Conservation (phyloP, 2,113 vertebrate genomes). For the Pangasianodon hypophthalmus region DNA sequence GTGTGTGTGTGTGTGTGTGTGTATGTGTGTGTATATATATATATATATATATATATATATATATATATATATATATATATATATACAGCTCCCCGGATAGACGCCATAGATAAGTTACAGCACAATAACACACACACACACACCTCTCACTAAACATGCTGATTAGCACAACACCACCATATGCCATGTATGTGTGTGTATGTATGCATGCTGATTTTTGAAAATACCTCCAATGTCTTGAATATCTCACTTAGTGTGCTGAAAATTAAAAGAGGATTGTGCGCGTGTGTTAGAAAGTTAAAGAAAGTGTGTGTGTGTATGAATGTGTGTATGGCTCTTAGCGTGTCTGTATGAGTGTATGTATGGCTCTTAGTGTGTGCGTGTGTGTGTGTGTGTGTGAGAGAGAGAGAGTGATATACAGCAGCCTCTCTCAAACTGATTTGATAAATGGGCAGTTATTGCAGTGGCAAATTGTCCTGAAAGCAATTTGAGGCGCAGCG, state of each 20-base stretch:
- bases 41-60: too few relatives aligned
- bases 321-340: background rate
- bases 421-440: conserved; percentile 76
- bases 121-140: conserved; percentile 72
- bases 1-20: background rate
- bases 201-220: conserved; percentile 58
- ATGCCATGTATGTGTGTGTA: background rate
- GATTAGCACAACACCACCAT: conserved; percentile 29
- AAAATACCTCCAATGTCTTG: conserved; percentile 7
- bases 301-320: background rate
- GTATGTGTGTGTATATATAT: background rate
- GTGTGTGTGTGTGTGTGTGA: background rate
- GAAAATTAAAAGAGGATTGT: background rate
- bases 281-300: background rate
- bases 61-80: too few relatives aligned
- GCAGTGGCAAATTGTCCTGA: conserved; percentile 89
- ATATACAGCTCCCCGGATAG: conserved; percentile 56
- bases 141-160: conserved; percentile 70
- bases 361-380: background rate
- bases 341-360: background rate
- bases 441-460: conserved; percentile 92
- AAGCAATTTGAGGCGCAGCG: conserved; percentile 87
- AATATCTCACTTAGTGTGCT: background rate
- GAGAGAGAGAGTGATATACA: conserved; percentile 14
- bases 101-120: conserved; percentile 74